Percentiles rank a stretch among this genome's conserved stretches.
These are phyloP conservation scores for Trissolcus brochymenae DNA, from an alignment of 2,888 invertebrate species.

Conservation along the genomic window DNA sequence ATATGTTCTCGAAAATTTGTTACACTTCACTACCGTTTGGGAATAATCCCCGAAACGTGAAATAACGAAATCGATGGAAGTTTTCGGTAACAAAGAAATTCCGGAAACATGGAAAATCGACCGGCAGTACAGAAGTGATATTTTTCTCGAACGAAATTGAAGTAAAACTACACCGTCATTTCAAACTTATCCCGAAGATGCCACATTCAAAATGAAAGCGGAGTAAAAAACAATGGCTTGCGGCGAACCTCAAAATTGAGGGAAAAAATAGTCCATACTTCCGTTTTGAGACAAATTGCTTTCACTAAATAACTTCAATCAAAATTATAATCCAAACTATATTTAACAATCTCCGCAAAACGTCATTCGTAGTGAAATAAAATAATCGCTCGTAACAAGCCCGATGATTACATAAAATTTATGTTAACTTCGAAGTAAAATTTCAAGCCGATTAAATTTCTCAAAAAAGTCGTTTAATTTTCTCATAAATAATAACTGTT, in stretches of 20 bases:
- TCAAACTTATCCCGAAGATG: slow-evolving; percentile 20
- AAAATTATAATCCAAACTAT: too few relatives aligned
- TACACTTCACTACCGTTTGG: slow-evolving; percentile 20
- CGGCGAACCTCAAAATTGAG: too few relatives aligned
- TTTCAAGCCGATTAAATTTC: neutral
- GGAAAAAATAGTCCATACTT: slow-evolving; percentile 25
- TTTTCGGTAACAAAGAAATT: slow-evolving; percentile 22
- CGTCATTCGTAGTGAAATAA: too few relatives aligned
- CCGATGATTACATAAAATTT: too few relatives aligned
- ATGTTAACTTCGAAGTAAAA: too few relatives aligned
- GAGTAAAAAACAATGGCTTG: slow-evolving; percentile 14
- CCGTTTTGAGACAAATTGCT: slow-evolving; percentile 11
- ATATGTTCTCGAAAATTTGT: slow-evolving; percentile 22
- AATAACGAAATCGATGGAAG: slow-evolving; percentile 29
- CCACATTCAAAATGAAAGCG: slow-evolving; percentile 28
- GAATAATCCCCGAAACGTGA: slow-evolving; percentile 30
- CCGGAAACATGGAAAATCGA: slow-evolving; percentile 44
- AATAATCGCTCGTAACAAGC: too few relatives aligned
- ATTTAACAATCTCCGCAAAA: too few relatives aligned
- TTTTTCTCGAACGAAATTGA: slow-evolving; percentile 33
- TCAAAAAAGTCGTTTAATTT: slow-evolving; percentile 10
- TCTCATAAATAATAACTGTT: too few relatives aligned
- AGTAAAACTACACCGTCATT: slow-evolving; percentile 20
- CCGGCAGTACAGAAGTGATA: slow-evolving; percentile 14
- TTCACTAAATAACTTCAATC: slow-evolving; percentile 8